phyloP scores from a whole-genome alignment of 2,113 vertebrate species.

The Pollachius pollachius region DNA sequence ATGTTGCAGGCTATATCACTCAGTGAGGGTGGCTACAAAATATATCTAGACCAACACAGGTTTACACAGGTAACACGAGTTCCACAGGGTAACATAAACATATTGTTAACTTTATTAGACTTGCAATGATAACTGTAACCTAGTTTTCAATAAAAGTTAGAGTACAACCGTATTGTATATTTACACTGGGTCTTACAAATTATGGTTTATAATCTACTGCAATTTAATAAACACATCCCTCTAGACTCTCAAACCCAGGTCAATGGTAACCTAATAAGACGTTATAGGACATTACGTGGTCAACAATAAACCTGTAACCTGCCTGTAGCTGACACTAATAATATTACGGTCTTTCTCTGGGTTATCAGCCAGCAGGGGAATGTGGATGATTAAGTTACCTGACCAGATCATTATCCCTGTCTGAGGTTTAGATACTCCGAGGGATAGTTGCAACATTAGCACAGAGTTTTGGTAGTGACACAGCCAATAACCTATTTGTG shows the following conservation, averaged over 20 bases:
- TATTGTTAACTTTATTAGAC: constrained; percentile 2
- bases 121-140: constrained; percentile 2
- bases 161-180: background rate
- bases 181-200: constrained; percentile 2
- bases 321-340: background rate
- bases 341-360: background rate
- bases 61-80: background rate
- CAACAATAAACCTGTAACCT: constrained; percentile 4
- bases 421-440: too few species aligned
- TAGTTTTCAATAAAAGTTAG: background rate
- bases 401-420: background rate
- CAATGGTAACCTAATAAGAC: background rate
- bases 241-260: constrained; percentile 1
- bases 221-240: constrained; percentile 1
- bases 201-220: background rate
- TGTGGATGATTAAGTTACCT: constrained; percentile 2
- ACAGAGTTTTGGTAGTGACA: too few species aligned
- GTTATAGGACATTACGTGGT: background rate
- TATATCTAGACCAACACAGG: background rate
- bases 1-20: constrained; percentile 3
- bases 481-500: too few species aligned
- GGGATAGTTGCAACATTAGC: too few species aligned
- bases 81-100: constrained; percentile 5
- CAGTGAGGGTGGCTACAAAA: constrained; percentile 2
- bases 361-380: background rate